phyloP scores from a whole-genome alignment of 1,140 invertebrate species.

The Sminthurides bifidus region DNA sequence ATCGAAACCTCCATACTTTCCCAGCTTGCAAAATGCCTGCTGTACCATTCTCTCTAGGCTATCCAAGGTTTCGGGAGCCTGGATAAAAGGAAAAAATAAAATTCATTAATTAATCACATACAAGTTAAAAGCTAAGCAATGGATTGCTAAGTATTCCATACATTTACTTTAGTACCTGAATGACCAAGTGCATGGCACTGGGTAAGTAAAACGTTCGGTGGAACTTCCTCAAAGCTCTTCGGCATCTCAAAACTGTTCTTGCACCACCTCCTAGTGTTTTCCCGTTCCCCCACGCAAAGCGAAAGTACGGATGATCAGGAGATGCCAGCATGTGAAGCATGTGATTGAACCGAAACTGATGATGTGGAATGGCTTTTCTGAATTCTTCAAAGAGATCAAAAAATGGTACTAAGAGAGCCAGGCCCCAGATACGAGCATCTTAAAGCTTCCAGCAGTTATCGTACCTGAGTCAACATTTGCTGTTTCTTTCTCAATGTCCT shows the following conservation, averaged over 20 bases:
- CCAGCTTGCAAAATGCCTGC: not conserved
- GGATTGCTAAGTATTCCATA: too few species aligned
- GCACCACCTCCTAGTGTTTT: not conserved
- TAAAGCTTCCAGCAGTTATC: not conserved
- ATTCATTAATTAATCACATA: too few species aligned
- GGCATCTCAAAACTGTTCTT: not conserved
- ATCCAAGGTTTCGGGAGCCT: not conserved
- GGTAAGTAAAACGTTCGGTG: not conserved
- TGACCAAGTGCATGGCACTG: not conserved
- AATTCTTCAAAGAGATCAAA: not conserved
- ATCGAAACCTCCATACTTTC: not conserved
- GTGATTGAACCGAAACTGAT: constrained; percentile 4
- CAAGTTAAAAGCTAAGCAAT: too few species aligned
- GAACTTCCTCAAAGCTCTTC: not conserved
- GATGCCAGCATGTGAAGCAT: not conserved
- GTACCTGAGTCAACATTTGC: not conserved
- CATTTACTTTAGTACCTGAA: constrained; percentile 4
- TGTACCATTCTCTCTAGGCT: not conserved
- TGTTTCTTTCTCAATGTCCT: not conserved
- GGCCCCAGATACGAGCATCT: not conserved
- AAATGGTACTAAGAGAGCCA: not conserved
- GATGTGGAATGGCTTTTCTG: not conserved
- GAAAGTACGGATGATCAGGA: not conserved
- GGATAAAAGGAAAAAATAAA: not conserved
- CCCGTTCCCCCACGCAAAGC: constrained; percentile 2